Evolutionary conservation across 2,113 vertebrate genomes (phyloP).

Genomic region (Perca fluviatilis): DNA sequence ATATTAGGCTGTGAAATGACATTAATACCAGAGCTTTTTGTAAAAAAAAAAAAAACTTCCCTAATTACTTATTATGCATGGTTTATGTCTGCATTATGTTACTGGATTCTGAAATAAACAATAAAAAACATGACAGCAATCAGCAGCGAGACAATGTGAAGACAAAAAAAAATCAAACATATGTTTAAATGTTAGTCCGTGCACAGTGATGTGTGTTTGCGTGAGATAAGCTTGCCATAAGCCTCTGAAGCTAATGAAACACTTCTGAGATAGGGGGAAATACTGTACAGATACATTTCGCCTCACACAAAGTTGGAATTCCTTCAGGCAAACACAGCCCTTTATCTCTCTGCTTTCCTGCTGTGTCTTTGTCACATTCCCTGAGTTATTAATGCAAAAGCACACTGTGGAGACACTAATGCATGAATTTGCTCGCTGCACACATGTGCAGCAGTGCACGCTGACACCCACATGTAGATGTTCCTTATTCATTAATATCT

Average conservation of each 20-base stretch:
- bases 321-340: slow-evolving; percentile 61
- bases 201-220: slow-evolving; percentile 45
- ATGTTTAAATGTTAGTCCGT: slow-evolving; percentile 57
- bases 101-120: slow-evolving; percentile 33
- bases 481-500: slow-evolving; percentile 59
- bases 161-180: slow-evolving; percentile 50
- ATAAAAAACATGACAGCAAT: slow-evolving; percentile 52
- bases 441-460: slow-evolving; percentile 40
- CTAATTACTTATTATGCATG: slow-evolving; percentile 6
- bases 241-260: slow-evolving; percentile 63
- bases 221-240: slow-evolving; percentile 63
- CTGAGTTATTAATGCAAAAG: slow-evolving; percentile 66
- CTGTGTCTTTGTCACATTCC: slow-evolving; percentile 68
- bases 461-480: slow-evolving; percentile 28
- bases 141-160: slow-evolving; percentile 43
- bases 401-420: slow-evolving; percentile 52
- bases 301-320: slow-evolving; percentile 62
- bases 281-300: slow-evolving; percentile 34
- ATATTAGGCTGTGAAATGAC: slow-evolving; percentile 19
- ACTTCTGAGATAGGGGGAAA: slow-evolving; percentile 36
- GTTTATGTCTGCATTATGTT: slow-evolving; percentile 29
- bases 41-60: slow-evolving; percentile 1
- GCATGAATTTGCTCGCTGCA: slow-evolving; percentile 50
- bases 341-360: slow-evolving; percentile 62
- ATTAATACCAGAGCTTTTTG: slow-evolving; percentile 15